phyloP scores from a whole-genome alignment of 2,113 vertebrate species.

The Scartelaos histophorus region DNA sequence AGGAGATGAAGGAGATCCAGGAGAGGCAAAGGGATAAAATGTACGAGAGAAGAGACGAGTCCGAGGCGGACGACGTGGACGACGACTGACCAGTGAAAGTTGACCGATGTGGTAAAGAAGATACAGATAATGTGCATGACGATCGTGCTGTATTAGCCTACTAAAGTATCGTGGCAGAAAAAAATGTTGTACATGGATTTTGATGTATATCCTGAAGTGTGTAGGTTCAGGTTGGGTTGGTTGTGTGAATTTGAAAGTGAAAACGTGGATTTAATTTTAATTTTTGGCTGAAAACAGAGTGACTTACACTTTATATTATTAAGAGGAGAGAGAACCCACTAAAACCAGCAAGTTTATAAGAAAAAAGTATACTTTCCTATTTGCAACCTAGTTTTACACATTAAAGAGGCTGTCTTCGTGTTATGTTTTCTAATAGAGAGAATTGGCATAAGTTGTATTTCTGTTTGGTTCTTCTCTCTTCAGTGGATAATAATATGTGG shows the following conservation, averaged over 20 bases:
- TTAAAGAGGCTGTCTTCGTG: slow-evolving; percentile 36
- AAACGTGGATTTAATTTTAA: slow-evolving; percentile 43
- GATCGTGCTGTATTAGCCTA: slow-evolving; percentile 76
- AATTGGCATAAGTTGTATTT: slow-evolving; percentile 54
- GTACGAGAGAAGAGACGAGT: slow-evolving; percentile 91
- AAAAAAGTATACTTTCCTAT: slow-evolving; percentile 46
- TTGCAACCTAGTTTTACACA: slow-evolving; percentile 54
- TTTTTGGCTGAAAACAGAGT: slow-evolving; percentile 29
- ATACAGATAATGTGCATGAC: slow-evolving; percentile 75
- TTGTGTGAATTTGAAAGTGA: slow-evolving; percentile 58
- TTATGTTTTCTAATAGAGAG: slow-evolving; percentile 45
- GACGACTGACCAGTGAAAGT: slow-evolving; percentile 80
- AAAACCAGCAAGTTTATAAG: slow-evolving; percentile 68
- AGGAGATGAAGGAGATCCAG: slow-evolving; percentile 98
- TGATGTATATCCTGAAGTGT: slow-evolving; percentile 69
- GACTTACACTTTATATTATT: slow-evolving; percentile 38
- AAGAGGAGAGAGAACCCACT: slow-evolving; percentile 40
- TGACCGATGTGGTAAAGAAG: slow-evolving; percentile 51
- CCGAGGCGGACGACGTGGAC: slow-evolving; percentile 91
- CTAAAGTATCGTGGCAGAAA: slow-evolving; percentile 73
- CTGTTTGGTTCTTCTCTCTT: slow-evolving; percentile 55
- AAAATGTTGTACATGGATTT: slow-evolving; percentile 71
- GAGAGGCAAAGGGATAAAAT: slow-evolving; percentile 90
- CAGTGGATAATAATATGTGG: slow-evolving; percentile 28
- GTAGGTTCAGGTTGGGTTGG: slow-evolving; percentile 56